Conservation (phyloP, 2,113 vertebrate species). For the Chlamydotis undulata region DNA sequence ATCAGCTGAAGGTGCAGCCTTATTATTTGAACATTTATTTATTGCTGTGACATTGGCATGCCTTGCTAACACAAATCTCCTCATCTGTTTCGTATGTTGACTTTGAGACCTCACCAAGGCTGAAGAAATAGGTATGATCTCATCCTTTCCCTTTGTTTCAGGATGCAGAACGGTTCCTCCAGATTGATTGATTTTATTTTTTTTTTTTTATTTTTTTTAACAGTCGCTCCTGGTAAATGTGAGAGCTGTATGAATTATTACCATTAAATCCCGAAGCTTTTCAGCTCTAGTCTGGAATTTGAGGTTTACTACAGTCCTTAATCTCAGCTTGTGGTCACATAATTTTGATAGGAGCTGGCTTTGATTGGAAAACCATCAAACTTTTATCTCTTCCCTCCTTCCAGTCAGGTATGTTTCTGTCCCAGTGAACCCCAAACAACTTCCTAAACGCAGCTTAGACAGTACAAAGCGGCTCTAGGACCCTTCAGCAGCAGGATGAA, state of each 20-base stretch:
- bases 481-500: background rate
- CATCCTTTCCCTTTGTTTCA: conserved; percentile 60
- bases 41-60: conserved; percentile 1
- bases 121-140: conserved; percentile 58
- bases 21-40: conserved; percentile 3
- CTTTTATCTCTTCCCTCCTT: conserved; percentile 15
- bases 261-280: conserved; percentile 19
- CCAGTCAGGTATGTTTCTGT: background rate
- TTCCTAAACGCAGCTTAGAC: background rate
- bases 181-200: conserved; percentile 2
- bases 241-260: background rate
- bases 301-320: background rate
- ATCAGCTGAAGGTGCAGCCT: conserved; percentile 25
- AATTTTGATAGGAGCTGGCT: background rate
- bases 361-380: conserved; percentile 27
- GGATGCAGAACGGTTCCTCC: conserved; percentile 48
- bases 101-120: background rate
- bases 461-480: background rate
- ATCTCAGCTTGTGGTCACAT: background rate
- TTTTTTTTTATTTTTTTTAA: background rate
- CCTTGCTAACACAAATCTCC: background rate
- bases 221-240: background rate
- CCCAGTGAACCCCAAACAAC: background rate
- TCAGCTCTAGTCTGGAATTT: background rate
- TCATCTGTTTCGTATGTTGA: conserved; percentile 11